These are phyloP conservation scores for Hyaena hyaena DNA, from an alignment of 2,113 vertebrate species.

Conservation along the genomic window DNA sequence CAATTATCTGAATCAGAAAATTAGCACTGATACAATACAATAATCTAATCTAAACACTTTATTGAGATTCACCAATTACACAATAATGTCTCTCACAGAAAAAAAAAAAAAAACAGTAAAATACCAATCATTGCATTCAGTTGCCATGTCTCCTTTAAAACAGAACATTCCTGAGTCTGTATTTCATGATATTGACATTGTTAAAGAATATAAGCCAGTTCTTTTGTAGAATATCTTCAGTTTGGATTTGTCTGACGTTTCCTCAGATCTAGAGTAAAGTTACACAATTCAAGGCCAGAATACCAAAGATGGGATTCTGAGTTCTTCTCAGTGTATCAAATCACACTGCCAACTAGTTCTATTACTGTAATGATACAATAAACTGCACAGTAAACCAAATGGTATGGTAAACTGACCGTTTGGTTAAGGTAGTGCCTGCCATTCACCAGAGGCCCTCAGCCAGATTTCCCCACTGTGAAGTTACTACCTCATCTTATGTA, in stretches of 20 bases:
- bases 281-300: not conserved
- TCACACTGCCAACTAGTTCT: not conserved
- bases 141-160: not conserved
- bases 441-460: not conserved
- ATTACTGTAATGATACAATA: too few species aligned
- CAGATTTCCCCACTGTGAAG: not conserved
- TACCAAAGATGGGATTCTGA: not conserved
- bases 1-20: conserved; percentile 62
- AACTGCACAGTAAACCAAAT: not conserved
- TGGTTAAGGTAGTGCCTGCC: not conserved
- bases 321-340: not conserved
- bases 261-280: not conserved
- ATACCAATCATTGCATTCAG: not conserved
- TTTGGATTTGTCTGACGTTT: not conserved
- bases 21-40: conserved; percentile 57
- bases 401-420: not conserved
- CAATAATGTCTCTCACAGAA: conserved; percentile 34
- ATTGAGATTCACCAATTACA: conserved; percentile 41
- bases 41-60: conserved; percentile 45
- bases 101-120: not conserved
- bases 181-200: not conserved
- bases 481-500: not conserved
- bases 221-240: not conserved
- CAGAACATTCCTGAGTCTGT: not conserved
- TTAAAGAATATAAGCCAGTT: conserved; percentile 23